Conservation (phyloP, 2,113 vertebrate species). For the Perca flavescens region DNA sequence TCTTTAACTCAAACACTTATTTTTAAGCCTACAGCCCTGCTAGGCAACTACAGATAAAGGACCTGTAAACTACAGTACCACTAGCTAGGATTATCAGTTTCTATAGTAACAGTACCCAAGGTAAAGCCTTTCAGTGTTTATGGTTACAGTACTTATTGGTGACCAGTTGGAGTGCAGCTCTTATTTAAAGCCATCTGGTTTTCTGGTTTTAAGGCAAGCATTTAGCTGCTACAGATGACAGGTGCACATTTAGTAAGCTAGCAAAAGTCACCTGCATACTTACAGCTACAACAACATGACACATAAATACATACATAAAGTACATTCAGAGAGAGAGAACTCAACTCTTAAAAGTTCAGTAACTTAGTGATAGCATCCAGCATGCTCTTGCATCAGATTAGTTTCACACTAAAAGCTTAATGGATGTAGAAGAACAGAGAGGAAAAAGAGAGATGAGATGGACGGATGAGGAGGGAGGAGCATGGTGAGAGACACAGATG, state of each 20-base stretch:
- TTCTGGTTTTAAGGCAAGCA: constrained; percentile 11
- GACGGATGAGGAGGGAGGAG: not conserved
- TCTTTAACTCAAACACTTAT: not conserved
- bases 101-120: not conserved
- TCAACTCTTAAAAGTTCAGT: not conserved
- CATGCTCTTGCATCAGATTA: not conserved
- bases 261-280: not conserved
- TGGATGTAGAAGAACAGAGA: not conserved
- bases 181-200: not conserved
- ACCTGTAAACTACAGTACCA: not conserved
- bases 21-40: not conserved
- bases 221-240: constrained; percentile 7
- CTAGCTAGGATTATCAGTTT: not conserved
- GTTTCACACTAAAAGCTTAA: not conserved
- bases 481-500: too few relatives aligned
- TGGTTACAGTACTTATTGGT: constrained; percentile 5
- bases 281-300: not conserved
- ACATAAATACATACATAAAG: constrained; percentile 4
- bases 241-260: not conserved
- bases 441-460: not conserved
- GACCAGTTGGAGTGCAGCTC: constrained; percentile 23
- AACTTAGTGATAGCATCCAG: not conserved
- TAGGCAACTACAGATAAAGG: not conserved
- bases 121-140: constrained; percentile 12
- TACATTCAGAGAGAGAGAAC: constrained; percentile 27